Conservation (phyloP, 2,888 invertebrate genomes). For the Nomada goodeniana region DNA sequence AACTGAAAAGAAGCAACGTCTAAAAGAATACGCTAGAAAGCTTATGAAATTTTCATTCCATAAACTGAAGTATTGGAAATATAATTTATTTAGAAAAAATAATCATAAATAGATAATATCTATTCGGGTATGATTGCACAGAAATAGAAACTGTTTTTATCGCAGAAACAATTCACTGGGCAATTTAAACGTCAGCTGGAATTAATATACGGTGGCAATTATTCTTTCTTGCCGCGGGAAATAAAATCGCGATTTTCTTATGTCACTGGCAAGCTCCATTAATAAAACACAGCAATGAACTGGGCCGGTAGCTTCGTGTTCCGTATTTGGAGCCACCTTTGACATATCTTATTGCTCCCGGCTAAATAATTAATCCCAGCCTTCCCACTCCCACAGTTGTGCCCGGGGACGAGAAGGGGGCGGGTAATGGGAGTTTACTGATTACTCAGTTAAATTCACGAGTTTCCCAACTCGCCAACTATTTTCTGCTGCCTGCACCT, state of each 20-base stretch:
- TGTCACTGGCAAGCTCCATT: conserved; percentile 53
- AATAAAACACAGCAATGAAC: conserved; percentile 54
- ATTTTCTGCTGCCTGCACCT: conserved; percentile 42
- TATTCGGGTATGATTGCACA: conserved; percentile 32
- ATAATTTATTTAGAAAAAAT: background rate
- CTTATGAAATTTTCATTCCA: background rate
- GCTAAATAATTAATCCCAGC: conserved; percentile 64
- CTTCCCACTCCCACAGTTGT: background rate
- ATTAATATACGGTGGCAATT: conserved; percentile 52
- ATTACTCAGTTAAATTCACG: conserved; percentile 69
- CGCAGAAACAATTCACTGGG: conserved; percentile 36
- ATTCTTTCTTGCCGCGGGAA: conserved; percentile 44
- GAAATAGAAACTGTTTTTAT: conserved; percentile 26
- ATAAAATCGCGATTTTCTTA: conserved; percentile 58
- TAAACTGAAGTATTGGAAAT: background rate
- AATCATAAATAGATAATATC: background rate
- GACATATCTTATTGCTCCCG: conserved; percentile 61
- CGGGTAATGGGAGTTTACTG: conserved; percentile 64
- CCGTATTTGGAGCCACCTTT: conserved; percentile 56
- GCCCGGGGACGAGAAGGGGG: conserved; percentile 14
- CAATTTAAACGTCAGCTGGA: conserved; percentile 35
- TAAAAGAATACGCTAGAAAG: background rate
- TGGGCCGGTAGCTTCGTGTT: conserved; percentile 21
- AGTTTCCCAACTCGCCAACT: conserved; percentile 59
- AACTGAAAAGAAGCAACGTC: too few relatives aligned